Evolutionary conservation across 2,113 vertebrate genomes (phyloP), one percentile per base, ranked within the genome.

Genomic region (Xenus cinereus): DNA sequence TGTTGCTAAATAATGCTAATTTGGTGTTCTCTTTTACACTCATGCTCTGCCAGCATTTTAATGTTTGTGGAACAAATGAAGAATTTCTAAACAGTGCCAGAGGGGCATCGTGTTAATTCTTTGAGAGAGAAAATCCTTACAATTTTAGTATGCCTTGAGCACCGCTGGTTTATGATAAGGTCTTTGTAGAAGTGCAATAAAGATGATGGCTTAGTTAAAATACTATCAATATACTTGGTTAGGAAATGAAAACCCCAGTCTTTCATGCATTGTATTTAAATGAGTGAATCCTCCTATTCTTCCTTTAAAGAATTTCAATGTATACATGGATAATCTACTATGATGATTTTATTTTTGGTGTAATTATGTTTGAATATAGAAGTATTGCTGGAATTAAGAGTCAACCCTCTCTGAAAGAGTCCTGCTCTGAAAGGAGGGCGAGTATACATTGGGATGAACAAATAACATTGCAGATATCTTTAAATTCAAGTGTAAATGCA

Each of bases 131-230:
- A 96, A 97, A 92, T 54, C 32, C 72, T 97, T 89, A 74, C 37
- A 73, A 95, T 92, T 94, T 88, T 69, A 96, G 35, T 64, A 57
- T 79, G 81, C 82, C 67, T 89, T 7, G 30, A 96, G 84, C 59
- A 84, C 22, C 0, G 1, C 39, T 85, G 59, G 33, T 96, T 97
- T 95, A 87, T 95, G 85, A 86, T 87, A 92, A 96, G 35, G 67
- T 84, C 76, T 94, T 96, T 89, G 88, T 73, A 89, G 92, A 88
- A 51, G 14, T 24, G 51, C n/a, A 93, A 28, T 93, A 92, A 95
- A 94, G 84, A 91, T 84, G 87, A 97, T 94, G 54, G 45, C 46
- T 94, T 96, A 96, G 81, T 97, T 93, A 96, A 97, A 93, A 67
- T 54, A 51, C 66, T 59, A 82, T 89, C 72, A 95, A 69, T 94